Conservation (phyloP, 2,888 invertebrate species). For the Choreutis nemorana region DNA sequence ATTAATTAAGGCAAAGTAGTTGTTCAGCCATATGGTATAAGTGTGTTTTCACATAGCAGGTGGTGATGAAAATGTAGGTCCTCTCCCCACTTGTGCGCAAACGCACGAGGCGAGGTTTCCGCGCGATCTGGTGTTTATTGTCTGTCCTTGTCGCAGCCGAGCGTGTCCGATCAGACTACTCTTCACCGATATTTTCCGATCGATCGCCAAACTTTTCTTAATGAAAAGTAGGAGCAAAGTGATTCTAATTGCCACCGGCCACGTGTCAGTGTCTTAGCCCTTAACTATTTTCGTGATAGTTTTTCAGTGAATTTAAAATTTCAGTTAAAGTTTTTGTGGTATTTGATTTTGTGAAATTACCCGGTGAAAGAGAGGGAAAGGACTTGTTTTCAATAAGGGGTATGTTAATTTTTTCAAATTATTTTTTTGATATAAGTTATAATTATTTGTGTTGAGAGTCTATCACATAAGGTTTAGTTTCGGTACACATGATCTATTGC, state of each 20-base stretch:
- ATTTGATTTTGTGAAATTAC: neutral
- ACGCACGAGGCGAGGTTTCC: slow-evolving; percentile 23
- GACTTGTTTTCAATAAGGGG: slow-evolving; percentile 8
- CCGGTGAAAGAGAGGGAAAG: slow-evolving; percentile 7
- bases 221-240: slow-evolving; percentile 48
- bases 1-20: no score
- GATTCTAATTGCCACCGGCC: slow-evolving; percentile 8
- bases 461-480: no score
- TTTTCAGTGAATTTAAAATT: slow-evolving; percentile 1
- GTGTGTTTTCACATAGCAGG: no score
- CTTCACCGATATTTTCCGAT: slow-evolving; percentile 15
- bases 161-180: slow-evolving; percentile 34
- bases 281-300: slow-evolving; percentile 5
- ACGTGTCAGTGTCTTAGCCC: slow-evolving; percentile 5
- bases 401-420: slow-evolving; percentile 9
- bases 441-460: slow-evolving; percentile 3
- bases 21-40: no score
- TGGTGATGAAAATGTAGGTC: no score
- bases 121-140: slow-evolving; percentile 24
- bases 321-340: neutral
- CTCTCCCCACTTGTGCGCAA: slow-evolving; percentile 39
- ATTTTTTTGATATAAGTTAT: slow-evolving; percentile 1
- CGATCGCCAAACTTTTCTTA: slow-evolving; percentile 49
- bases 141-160: slow-evolving; percentile 39
- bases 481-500: no score